phyloP scores from a whole-genome alignment of 2,888 invertebrate species.

The Noctua janthina region DNA sequence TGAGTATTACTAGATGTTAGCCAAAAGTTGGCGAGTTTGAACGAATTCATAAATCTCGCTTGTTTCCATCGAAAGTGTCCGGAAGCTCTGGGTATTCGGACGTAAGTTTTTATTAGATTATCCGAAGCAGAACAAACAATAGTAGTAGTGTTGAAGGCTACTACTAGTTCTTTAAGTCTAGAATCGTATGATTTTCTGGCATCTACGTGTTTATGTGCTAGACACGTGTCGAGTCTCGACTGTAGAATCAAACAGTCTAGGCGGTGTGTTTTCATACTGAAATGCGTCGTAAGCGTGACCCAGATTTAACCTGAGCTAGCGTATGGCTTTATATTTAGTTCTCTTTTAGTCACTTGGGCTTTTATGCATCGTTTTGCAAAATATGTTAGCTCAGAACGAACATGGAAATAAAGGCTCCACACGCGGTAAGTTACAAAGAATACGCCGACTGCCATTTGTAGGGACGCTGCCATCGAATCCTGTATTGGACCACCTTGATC shows the following conservation, averaged over 20 bases:
- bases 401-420: not conserved
- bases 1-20: constrained; percentile 41
- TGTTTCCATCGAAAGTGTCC: constrained; percentile 15
- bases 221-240: constrained; percentile 48
- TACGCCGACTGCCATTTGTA: not conserved
- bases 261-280: constrained; percentile 48
- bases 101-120: not conserved
- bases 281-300: constrained; percentile 62
- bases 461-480: constrained; percentile 2
- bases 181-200: constrained; percentile 4
- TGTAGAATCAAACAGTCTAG: constrained; percentile 40
- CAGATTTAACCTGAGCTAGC: constrained; percentile 52
- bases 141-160: not conserved
- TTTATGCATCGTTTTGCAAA: constrained; percentile 20
- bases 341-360: constrained; percentile 15
- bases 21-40: constrained; percentile 32
- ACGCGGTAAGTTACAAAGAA: not conserved
- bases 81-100: not conserved
- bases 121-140: constrained; percentile 2
- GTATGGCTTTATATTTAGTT: constrained; percentile 48
- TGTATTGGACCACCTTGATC: constrained; percentile 37
- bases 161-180: not conserved
- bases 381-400: not conserved
- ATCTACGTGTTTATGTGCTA: constrained; percentile 28
- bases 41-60: constrained; percentile 25